Base-by-base conservation (phyloP, 1,140 invertebrate species). In the Anagrus nilaparvatae region DNA sequence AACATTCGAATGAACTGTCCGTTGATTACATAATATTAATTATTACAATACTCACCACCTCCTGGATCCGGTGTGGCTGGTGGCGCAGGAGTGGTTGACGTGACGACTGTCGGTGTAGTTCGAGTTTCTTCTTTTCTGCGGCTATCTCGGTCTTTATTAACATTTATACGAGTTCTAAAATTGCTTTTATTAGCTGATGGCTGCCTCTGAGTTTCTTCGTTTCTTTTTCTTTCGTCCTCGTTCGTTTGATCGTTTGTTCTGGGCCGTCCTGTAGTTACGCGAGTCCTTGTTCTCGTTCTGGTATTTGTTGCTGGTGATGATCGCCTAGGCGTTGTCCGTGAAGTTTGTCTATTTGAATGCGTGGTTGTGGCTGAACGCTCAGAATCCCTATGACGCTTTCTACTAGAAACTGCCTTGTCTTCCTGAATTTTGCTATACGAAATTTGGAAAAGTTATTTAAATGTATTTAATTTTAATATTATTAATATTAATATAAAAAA, bases 21-120 rank as follows among this genome's bases (percentile, higher is more conserved):
- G 34, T 46, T 14, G 9, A 44, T 37, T 20, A 39, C 9, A 9
- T 21, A 12, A 37, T 43, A 38, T 36, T 27, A 18, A 41, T 40
- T 40, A 19, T 48, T 43, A 30, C 19, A 23, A 33, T 6, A 59
- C 53, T 66, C 65, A 86, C 82, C 82, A 57, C 80, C 76, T 47
- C 84, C 87, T 1, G 87, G 83, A 67, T 92, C 88, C 0, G 88
- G 89, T 28, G 89, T 93, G 1, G 87, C 87, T 4, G 88, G 88
- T 38, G 88, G 87, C 52, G 82, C 79, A 2, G 88, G 88, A 5
- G 88, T 91, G 10, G 1, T 77, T 81, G 19, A 74, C 46, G 13
- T 5, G 56, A 46, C 37, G 56, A 52, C 8, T 30, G 2, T 47
- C 29, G 33, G 45, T 40, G 27, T 50, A 24, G 27, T 51, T 33